phyloP scores from a whole-genome alignment of 2,797 vertebrate genomes.

The Amphiprion clarkii region DNA sequence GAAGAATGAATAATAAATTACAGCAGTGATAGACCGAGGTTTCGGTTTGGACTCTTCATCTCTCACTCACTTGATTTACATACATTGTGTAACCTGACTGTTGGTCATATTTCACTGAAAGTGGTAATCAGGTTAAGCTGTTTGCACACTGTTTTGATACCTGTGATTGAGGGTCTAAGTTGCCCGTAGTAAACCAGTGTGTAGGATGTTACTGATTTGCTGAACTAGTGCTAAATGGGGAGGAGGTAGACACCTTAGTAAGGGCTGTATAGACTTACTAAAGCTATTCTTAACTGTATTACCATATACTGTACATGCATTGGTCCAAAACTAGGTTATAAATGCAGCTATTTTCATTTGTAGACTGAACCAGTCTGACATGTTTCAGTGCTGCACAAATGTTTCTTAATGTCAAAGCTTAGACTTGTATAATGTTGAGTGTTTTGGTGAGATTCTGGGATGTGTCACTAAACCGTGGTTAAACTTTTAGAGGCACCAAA shows the following conservation, averaged over 20 bases:
- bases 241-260: not conserved
- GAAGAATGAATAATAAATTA: slow-evolving; percentile 76
- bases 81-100: slow-evolving; percentile 31
- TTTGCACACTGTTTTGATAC: slow-evolving; percentile 39
- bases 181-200: slow-evolving; percentile 7
- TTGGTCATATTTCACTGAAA: slow-evolving; percentile 32
- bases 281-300: not conserved
- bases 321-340: slow-evolving; percentile 1
- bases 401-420: slow-evolving; percentile 29
- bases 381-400: slow-evolving; percentile 13
- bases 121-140: slow-evolving; percentile 32
- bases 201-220: not conserved
- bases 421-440: slow-evolving; percentile 27
- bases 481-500: slow-evolving; percentile 13
- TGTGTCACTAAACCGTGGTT: slow-evolving; percentile 32
- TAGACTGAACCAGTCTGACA: not conserved
- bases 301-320: not conserved
- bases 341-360: not conserved
- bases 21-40: slow-evolving; percentile 45
- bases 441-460: slow-evolving; percentile 40
- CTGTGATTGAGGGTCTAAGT: slow-evolving; percentile 18
- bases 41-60: slow-evolving; percentile 55
- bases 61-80: slow-evolving; percentile 48
- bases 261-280: not conserved
- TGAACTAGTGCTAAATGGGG: not conserved